Evolutionary conservation across 2,888 invertebrate genomes (phyloP).

Genomic region (Nesidiocoris tenuis): DNA sequence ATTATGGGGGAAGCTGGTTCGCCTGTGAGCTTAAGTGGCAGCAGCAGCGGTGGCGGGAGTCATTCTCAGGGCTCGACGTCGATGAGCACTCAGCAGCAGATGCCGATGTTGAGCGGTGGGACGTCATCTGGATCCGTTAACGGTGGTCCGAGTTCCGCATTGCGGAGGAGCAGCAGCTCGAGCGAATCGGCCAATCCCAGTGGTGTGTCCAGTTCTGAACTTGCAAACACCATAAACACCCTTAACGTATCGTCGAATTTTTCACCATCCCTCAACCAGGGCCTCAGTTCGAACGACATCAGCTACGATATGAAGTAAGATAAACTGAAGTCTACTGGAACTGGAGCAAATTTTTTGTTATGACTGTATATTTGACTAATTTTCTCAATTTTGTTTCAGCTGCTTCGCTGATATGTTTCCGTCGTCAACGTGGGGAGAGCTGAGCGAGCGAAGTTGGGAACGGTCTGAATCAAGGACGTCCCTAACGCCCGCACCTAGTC

Average conservation of each 20-base stretch:
- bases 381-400: neutral
- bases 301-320: constrained; percentile 36
- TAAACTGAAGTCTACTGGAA: neutral
- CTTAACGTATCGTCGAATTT: constrained; percentile 56
- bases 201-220: constrained; percentile 36
- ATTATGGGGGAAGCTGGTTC: constrained; percentile 30
- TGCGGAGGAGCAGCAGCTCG: constrained; percentile 46
- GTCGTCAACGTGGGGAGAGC: constrained; percentile 46
- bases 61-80: constrained; percentile 39
- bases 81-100: constrained; percentile 49
- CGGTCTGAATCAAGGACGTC: constrained; percentile 67
- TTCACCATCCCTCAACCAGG: constrained; percentile 52
- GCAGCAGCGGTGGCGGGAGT: neutral
- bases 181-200: constrained; percentile 50
- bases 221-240: constrained; percentile 51
- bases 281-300: constrained; percentile 58
- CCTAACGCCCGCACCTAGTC: constrained; percentile 56
- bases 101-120: constrained; percentile 6
- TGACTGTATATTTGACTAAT: neutral
- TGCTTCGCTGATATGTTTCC: constrained; percentile 60
- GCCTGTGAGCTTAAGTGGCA: constrained; percentile 21
- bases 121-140: constrained; percentile 21
- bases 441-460: constrained; percentile 52
- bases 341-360: neutral
- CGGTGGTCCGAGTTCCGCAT: constrained; percentile 52